Evolutionary conservation across 2,113 vertebrate species (phyloP).

Genomic region (Pangasianodon gigas): DNA sequence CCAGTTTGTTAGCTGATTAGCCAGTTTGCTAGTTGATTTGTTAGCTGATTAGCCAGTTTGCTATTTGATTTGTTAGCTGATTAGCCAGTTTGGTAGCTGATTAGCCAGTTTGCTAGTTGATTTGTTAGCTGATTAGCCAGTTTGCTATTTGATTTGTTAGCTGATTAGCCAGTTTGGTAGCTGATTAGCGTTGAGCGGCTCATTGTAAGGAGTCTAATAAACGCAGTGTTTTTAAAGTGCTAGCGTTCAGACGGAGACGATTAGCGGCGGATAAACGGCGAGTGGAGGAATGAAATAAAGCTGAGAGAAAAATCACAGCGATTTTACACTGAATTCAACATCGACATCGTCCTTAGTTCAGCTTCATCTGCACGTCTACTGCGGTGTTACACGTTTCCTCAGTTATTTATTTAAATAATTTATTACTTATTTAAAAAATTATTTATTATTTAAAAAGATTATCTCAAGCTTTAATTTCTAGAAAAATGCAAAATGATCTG

Average conservation of each 20-base stretch:
- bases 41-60: background rate
- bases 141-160: too few relatives aligned
- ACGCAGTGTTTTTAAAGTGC: background rate
- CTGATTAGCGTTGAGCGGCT: background rate
- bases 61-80: background rate
- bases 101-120: background rate
- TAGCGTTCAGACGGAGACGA: background rate
- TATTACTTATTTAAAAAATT: too few relatives aligned
- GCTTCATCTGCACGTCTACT: too few relatives aligned
- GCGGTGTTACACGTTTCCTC: too few relatives aligned
- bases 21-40: background rate
- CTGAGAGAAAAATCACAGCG: too few relatives aligned
- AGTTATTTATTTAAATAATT: too few relatives aligned
- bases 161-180: background rate
- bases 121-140: background rate
- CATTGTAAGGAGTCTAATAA: background rate
- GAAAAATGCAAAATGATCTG: too few relatives aligned
- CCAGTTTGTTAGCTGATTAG: background rate
- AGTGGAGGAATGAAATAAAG: too few relatives aligned
- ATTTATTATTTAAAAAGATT: too few relatives aligned
- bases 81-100: background rate
- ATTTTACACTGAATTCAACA: too few relatives aligned
- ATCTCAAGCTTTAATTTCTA: too few relatives aligned
- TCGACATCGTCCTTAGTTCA: too few relatives aligned
- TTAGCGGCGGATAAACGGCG: background rate